A percentile compares a stretch with the other conserved stretches of the same genome.
phyloP scores from a whole-genome alignment of 2,113 vertebrate genomes.

The Leucosticte australis region DNA sequence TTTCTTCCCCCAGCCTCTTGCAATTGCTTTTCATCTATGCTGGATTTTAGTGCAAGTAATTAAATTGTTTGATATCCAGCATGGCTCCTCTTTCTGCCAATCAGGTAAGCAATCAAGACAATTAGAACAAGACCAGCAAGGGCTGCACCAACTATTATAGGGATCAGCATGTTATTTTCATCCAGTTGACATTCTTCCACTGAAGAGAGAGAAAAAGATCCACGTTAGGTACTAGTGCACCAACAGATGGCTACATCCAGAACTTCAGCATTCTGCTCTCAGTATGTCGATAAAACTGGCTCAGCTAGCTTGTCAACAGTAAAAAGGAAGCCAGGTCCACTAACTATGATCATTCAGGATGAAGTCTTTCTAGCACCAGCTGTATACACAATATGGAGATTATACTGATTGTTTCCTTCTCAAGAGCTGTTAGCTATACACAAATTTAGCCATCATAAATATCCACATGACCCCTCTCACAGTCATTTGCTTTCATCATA shows the following conservation, averaged over 20 bases:
- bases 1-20: constrained; percentile 38
- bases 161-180: constrained; percentile 93
- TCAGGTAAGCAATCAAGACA: constrained; percentile 94
- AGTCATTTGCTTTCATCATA: background rate
- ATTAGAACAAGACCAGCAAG: constrained; percentile 92
- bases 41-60: constrained; percentile 69
- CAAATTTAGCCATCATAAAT: background rate
- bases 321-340: background rate
- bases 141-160: constrained; percentile 93
- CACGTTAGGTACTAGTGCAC: background rate
- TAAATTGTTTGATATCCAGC: constrained; percentile 98
- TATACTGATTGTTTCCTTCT: background rate
- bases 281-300: background rate
- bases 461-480: rapidly evolving
- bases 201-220: constrained; percentile 51
- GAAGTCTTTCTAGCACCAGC: background rate
- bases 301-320: background rate
- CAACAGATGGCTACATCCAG: background rate
- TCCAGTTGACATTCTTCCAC: constrained; percentile 91
- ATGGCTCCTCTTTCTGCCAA: constrained; percentile 94
- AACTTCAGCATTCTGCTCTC: background rate
- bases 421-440: background rate
- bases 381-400: background rate
- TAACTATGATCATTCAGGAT: background rate
- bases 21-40: constrained; percentile 66